Evolutionary conservation across 2,113 vertebrate species (phyloP).

Genomic region (Columba livia): DNA sequence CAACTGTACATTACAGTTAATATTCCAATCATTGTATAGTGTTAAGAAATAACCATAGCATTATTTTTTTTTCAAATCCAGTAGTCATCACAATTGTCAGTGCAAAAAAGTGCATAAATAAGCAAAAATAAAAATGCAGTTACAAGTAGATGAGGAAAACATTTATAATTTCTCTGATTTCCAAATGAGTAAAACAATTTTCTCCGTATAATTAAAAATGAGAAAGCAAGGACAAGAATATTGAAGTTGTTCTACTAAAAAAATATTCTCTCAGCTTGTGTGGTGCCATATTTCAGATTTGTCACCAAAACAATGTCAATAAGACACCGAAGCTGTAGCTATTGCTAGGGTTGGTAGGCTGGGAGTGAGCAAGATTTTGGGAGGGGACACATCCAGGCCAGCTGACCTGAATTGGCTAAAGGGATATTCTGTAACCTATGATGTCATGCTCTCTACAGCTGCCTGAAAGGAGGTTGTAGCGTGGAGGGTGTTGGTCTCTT

Average conservation of each 20-base stretch:
- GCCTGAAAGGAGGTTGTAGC: not conserved
- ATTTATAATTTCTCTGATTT: not conserved
- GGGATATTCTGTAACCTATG: not conserved
- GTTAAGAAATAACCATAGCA: not conserved
- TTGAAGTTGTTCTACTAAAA: not conserved
- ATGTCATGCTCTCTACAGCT: not conserved
- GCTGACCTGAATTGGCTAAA: not conserved
- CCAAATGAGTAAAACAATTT: not conserved
- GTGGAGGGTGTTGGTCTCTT: fast-evolving
- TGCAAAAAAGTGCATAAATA: not conserved
- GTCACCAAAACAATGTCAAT: not conserved
- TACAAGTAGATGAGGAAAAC: not conserved
- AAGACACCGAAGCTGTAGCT: not conserved
- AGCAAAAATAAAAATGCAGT: not conserved
- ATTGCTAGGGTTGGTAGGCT: not conserved
- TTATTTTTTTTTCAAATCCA: not conserved
- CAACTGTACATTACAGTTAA: not conserved
- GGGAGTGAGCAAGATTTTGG: too few species aligned
- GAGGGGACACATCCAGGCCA: too few species aligned
- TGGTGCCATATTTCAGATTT: not conserved
- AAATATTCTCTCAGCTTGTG: not conserved
- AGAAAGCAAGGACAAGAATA: not conserved
- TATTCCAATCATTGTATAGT: not conserved
- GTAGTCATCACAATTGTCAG: not conserved
- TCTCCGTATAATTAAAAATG: not conserved